Base-by-base conservation (phyloP, 2,113 vertebrate genomes). In the Mirounga angustirostris region DNA sequence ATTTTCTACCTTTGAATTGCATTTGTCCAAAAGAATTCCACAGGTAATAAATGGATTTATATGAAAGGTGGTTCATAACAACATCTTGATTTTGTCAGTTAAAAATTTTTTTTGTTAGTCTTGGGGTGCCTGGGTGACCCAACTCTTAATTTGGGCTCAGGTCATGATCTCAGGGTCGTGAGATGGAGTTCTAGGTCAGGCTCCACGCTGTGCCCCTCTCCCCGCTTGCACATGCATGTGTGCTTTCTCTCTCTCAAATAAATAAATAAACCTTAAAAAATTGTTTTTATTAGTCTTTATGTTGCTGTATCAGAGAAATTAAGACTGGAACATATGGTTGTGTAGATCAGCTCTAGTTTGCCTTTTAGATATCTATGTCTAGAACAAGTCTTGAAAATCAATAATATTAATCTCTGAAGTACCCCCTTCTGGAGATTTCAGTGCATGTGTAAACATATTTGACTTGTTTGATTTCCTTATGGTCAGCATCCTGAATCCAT, bases 371-470 rank as follows among this genome's bases (percentile, higher is more conserved):
- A 43, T 63, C 90, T 50, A 54, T 94, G 43, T 80, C 63, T 95
- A 93, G 91, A 94, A 76, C 30, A 91, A 83, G 30, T 84, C 80
- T 83, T 93, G 63, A 91, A 87, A 88, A 94, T 92, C 22, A 90
- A 16, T 95, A 86, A 24, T 92, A 82, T 65, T 89, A 85, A 73
- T 71, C 30, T 92, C 74, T 83, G 36, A 96, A 74, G 33, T 82
- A 71, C 14, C 78, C 14, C 56, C 59, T 54, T 18, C 52, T 67
- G 78, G 46, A 90, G 52, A 90, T 96, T 94, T 90, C 63, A 79
- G 33, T 87, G 43, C 94, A 56, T 85, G 13, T 50, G 13, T 81
- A 88, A 83, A 80, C 50, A 85, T 2, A 78, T 80, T 88, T 2
- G 5, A 92, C n/a, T 89, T 94, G 9, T 40, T 91, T 61, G 33